phyloP scores from a whole-genome alignment of 2,113 vertebrate genomes.

The Oenanthe oenanthe region DNA sequence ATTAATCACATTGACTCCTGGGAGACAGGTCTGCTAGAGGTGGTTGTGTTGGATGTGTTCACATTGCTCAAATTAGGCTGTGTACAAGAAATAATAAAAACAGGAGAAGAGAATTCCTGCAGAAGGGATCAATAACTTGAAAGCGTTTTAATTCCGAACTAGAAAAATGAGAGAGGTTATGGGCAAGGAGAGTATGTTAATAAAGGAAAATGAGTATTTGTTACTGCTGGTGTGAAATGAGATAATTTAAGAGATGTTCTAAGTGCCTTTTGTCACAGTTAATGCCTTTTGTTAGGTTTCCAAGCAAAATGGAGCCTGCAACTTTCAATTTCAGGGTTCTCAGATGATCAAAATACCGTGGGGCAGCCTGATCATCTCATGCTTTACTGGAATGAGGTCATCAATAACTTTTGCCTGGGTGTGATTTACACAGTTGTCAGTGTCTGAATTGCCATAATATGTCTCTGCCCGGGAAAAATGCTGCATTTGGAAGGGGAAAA shows the following conservation, averaged over 20 bases:
- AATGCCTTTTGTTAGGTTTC: conserved; percentile 46
- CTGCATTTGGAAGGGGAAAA: neutral
- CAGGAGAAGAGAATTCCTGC: neutral
- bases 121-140: conserved; percentile 27
- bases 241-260: conserved; percentile 49
- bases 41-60: conserved; percentile 6
- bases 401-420: conserved; percentile 49
- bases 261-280: conserved; percentile 56
- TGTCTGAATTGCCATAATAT: conserved; percentile 56
- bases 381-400: conserved; percentile 55
- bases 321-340: conserved; percentile 64
- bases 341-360: conserved; percentile 45
- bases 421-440: conserved; percentile 65
- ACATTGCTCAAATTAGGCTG: neutral
- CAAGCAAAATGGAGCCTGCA: conserved; percentile 2
- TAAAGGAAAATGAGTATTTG: conserved; percentile 62
- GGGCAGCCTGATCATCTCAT: conserved; percentile 49
- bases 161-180: conserved; percentile 42
- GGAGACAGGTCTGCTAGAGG: neutral
- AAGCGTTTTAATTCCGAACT: conserved; percentile 38
- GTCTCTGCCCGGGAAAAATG: conserved; percentile 55
- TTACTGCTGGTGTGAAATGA: conserved; percentile 53
- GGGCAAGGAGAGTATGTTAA: conserved; percentile 39
- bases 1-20: neutral
- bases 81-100: conserved; percentile 11